Base-by-base conservation (phyloP, 2,797 vertebrate genomes). In the Nannoperca obscura region DNA sequence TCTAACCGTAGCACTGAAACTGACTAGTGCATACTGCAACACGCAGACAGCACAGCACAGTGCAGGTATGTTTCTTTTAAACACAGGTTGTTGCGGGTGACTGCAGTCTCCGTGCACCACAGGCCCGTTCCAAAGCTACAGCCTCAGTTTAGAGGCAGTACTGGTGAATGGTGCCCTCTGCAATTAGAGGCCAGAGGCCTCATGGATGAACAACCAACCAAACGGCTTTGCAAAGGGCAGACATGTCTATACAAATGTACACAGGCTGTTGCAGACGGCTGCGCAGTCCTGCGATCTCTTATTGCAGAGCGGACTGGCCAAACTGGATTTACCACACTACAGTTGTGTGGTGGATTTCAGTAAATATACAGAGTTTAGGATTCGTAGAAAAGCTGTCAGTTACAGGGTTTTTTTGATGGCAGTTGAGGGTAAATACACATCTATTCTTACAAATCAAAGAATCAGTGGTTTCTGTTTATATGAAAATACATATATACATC, bases 231-330 rank as follows among this genome's bases (percentile, higher is more conserved):
- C 72, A 12, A 69, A 80, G 78, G 72, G 50, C 72, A 71, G 84
- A 83, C 94, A 78, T 92, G 94, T 93, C 89, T 73, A 20, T 89
- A 82, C 93, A 93, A 74, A 92, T 85, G 83, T 79, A 40, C 64
- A 32, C 79, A 76, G 58, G 82, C 78, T 65, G 80, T 22, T 58
- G 74, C 77, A 84, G 82, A 86, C 70, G 77, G 80, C 81, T 78
- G 76, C 30, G 46, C 54, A 69, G 69, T 82, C 68, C 44, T 36
- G 38, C 71, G 74, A 75, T 81, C 60, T 89, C 71, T 76, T 70
- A 20, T 7, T 52, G 54, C 65, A 13, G 61, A 74, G 52, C 47
- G 67, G 78, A 94, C 92, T 69, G 82, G 90, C 80, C 83, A 59
- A 80, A 94, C 93, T 81, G 89, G 93, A 93, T 94, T 87, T 78